Base-by-base conservation (phyloP, 2,797 vertebrate species). In the Sebastes oblongus region DNA sequence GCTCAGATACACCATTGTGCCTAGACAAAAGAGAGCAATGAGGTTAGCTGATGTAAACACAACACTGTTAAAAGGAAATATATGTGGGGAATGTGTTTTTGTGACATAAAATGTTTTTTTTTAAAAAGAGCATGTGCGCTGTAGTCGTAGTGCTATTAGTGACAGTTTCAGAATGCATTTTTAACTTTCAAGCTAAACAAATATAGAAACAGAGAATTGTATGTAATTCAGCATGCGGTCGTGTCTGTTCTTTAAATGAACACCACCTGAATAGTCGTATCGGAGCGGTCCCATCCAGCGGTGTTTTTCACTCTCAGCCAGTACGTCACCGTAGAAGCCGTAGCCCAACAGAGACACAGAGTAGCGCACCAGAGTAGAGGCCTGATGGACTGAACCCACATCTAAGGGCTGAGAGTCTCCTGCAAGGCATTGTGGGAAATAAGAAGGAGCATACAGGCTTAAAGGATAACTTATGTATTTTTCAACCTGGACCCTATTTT, bases 391-490 rank as follows among this genome's bases (percentile, higher is more conserved):
- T 50, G 96, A 96, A 82, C 96, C 96, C 60, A 97, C 96, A 30
- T 97, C 96, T 88, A 97, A 82, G 65, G 96, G 96, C 90, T 97
- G 97, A 64, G 95, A 96, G 89, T 97, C 97, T 84, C 97, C 96
- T 96, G 92, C 55, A 86, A 74, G 66, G 52, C 4, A 30, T 84
- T 62, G 30, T 89, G 59, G 39, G 69, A 65, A 29, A 70, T 56
- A n/a, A 68, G 27, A 22, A 24, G 8, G 34, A 18, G 4, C 58
- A 7, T 22, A 16, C 0, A 69, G 22, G 20, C 6, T 39, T 13
- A n/a, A 67, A 42, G 39, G 1, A 18, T 50, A 20, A 50, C 46
- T 50, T 50, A 5, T 50, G 7, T 22, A n/a, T n/a, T 54, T 54
- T 0, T 54, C 14, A 54, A n/a, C 14, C 50, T 54, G 50, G 20